These are phyloP conservation scores for Oreochromis mossambicus DNA, from an alignment of 2,797 vertebrate genomes.

Conservation along the genomic window DNA sequence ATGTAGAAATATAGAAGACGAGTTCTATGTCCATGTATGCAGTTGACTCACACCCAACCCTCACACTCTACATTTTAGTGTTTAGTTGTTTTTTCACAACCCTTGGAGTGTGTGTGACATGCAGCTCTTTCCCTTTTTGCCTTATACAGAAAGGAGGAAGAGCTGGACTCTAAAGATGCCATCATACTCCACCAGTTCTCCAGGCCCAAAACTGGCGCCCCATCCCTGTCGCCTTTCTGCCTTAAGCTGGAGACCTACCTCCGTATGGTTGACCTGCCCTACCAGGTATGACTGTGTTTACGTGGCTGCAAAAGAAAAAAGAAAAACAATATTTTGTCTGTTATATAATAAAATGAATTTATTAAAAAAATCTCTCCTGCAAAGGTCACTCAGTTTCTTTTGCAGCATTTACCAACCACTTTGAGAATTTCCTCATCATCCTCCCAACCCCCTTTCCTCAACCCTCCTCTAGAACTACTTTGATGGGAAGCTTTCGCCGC, in stretches of 20 bases:
- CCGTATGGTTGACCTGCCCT: conserved; percentile 96
- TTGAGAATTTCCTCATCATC: neutral
- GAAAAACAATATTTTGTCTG: neutral
- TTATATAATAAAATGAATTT: neutral
- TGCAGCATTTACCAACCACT: neutral
- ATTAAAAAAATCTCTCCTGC: neutral
- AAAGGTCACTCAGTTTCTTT: neutral
- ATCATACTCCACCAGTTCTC: conserved; percentile 99
- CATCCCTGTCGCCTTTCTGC: conserved; percentile 95
- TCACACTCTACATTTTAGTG: neutral
- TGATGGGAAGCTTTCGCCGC: conserved; percentile 95
- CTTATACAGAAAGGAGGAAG: conserved; percentile 88
- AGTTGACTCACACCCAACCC: neutral
- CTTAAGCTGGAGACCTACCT: conserved; percentile 98
- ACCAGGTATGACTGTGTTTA: conserved; percentile 81
- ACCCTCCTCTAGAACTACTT: conserved; percentile 88
- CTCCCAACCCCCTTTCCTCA: neutral
- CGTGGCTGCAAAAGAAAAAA: neutral
- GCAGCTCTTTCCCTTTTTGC: neutral
- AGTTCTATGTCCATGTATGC: neutral
- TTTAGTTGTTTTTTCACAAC: neutral
- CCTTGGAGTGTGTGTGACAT: neutral
- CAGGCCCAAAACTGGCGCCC: conserved; percentile 87
- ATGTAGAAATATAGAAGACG: neutral
- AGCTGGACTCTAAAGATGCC: conserved; percentile 95